Conservation (phyloP, 2,888 invertebrate genomes). For the Latheticus oryzae region DNA sequence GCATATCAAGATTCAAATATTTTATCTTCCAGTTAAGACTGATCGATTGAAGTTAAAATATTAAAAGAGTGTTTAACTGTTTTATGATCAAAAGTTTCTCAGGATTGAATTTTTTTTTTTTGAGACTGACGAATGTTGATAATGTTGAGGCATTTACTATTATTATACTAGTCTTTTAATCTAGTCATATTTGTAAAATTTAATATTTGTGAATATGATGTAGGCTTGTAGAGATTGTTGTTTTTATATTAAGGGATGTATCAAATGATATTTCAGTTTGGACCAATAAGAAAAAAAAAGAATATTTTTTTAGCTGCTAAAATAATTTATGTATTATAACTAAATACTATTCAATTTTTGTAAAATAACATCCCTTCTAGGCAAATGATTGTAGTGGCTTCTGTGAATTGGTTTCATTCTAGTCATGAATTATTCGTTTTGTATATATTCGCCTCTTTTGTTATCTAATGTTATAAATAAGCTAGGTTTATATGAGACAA, state of each 20-base stretch:
- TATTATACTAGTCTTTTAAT: slow-evolving; percentile 44
- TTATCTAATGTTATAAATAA: slow-evolving; percentile 44
- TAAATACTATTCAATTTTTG: too few species aligned
- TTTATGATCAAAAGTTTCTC: slow-evolving; percentile 47
- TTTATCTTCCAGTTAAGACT: slow-evolving; percentile 61
- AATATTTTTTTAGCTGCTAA: neutral
- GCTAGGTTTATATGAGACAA: slow-evolving; percentile 47
- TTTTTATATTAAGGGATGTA: slow-evolving; percentile 42
- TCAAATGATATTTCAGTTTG: slow-evolving; percentile 2
- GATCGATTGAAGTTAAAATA: slow-evolving; percentile 40
- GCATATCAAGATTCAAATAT: slow-evolving; percentile 64
- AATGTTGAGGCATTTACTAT: slow-evolving; percentile 36
- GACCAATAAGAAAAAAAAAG: neutral
- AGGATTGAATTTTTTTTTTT: too few species aligned
- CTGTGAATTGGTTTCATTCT: slow-evolving; percentile 20
- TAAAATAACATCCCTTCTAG: slow-evolving; percentile 26
- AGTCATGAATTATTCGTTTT: slow-evolving; percentile 42
- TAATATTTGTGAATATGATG: slow-evolving; percentile 47
- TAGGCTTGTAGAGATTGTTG: slow-evolving; percentile 46
- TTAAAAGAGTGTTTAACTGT: slow-evolving; percentile 16
- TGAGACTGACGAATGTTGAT: slow-evolving; percentile 52
- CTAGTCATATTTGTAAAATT: slow-evolving; percentile 43
- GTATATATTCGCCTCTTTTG: slow-evolving; percentile 47
- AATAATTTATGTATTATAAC: too few species aligned
- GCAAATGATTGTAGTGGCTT: slow-evolving; percentile 41